Base-by-base conservation (phyloP, 2,888 invertebrate genomes). In the Lampropteryx suffumata region DNA sequence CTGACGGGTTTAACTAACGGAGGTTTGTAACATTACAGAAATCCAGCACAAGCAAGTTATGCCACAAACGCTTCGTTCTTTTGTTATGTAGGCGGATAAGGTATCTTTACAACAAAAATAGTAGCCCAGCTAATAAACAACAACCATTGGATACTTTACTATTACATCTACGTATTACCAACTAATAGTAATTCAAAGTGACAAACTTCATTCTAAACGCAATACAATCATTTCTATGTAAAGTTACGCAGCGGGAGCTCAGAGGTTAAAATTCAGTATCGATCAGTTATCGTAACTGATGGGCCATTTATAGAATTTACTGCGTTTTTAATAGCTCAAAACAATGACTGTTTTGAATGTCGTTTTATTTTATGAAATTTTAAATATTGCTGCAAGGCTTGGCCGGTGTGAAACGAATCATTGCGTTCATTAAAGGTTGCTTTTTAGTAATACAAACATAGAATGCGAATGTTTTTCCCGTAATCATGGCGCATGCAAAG, bases 201-300 rank as follows among this genome's bases (percentile, higher is more conserved):
- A 73, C 75, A 75, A 78, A 80, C 71, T 67, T 74, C 69, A 73
- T 73, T 68, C 71, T 62, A 71, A 68, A 65, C 65, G 64, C 61
- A 69, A 64, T 70, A 64, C 61, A 64, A 63, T 67, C 61, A 71
- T 69, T 71, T 62, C 52, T 61, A 64, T 65, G 63, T 60, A 67
- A 63, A 66, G 62, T 79, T 71, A 81, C 79, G 49, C 85, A 81
- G 84, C 83, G 65, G 86, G 85, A 50, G 62, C 67, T 58, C 14
- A 57, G 58, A 67, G 62, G 67, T 75, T 75, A 69, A 69, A 70
- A 70, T 76, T 73, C 76, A 73, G 76, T 77, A 74, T 76, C 71
- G 69, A 76, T 65, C 67, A 65, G 62, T 68, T 57, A 69, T 53
- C 50, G 43, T 64, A 73, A 71, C 57, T 69, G 68, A 78, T 77